A percentile compares a stretch with the other conserved stretches of the same genome.
Conservation (phyloP, 2,888 invertebrate species). For the Saturnia japonica region DNA sequence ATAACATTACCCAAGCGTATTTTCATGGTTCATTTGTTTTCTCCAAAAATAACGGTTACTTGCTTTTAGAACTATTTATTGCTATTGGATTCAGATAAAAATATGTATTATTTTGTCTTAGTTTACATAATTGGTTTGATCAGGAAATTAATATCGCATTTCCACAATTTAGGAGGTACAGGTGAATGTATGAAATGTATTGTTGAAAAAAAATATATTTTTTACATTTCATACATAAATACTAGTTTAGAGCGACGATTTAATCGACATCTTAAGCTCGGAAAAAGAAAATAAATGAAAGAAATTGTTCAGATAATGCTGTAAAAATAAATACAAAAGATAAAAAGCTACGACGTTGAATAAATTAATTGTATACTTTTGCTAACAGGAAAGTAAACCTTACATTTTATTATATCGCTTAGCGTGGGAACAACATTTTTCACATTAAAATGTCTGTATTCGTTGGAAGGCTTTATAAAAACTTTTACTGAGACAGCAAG, state of each 20-base stretch:
- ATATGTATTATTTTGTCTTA: neutral
- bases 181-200: too few relatives aligned
- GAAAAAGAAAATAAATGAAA: neutral
- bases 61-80: neutral
- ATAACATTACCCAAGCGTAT: neutral
- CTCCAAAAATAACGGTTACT: slow-evolving; percentile 2
- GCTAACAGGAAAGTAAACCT: slow-evolving; percentile 9
- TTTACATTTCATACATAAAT: neutral
- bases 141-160: neutral
- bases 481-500: slow-evolving; percentile 34
- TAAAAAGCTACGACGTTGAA: slow-evolving; percentile 8
- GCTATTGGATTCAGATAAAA: neutral
- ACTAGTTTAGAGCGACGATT: neutral
- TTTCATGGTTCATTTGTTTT: neutral
- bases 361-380: slow-evolving; percentile 11
- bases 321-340: neutral
- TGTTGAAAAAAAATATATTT: neutral
- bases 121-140: neutral
- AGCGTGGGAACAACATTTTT: slow-evolving; percentile 31
- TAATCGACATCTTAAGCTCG: neutral
- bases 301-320: slow-evolving; percentile 3
- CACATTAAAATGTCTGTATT: slow-evolving; percentile 27
- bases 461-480: slow-evolving; percentile 33
- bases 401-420: slow-evolving; percentile 30
- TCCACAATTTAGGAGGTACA: too few relatives aligned